A percentile compares a stretch with the other conserved stretches of the same genome.
Conservation (phyloP, 1,140 invertebrate species). For the Drosophila insularis region DNA sequence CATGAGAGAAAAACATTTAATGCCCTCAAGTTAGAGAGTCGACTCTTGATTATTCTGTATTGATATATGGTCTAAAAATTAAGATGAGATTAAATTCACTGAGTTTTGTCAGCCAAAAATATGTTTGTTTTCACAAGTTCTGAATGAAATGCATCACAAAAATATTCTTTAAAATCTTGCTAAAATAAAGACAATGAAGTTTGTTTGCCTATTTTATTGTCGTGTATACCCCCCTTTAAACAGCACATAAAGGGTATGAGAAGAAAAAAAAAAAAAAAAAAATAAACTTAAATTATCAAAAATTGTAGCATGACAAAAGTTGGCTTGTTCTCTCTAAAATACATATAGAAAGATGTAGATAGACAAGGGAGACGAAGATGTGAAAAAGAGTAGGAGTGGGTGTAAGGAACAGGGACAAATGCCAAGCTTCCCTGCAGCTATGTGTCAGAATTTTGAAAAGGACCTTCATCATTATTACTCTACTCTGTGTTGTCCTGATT, state of each 20-base stretch:
- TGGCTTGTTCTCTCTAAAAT: constrained; percentile 3
- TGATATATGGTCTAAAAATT: too few relatives aligned
- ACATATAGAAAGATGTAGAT: not conserved
- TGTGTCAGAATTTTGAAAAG: constrained; percentile 63
- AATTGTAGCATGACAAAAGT: constrained; percentile 59
- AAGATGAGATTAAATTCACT: too few relatives aligned
- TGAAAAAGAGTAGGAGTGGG: not conserved
- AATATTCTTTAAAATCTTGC: too few relatives aligned
- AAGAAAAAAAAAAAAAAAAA: constrained; percentile 32
- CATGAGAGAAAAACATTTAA: not conserved
- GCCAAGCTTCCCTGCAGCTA: constrained; percentile 44
- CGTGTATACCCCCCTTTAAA: not conserved
- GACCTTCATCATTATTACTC: constrained; percentile 64
- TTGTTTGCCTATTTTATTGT: too few relatives aligned
- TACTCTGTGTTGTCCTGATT: constrained; percentile 39
- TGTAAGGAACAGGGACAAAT: constrained; percentile 4
- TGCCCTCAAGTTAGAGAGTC: not conserved
- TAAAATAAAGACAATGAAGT: too few relatives aligned
- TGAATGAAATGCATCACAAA: too few relatives aligned
- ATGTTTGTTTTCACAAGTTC: too few relatives aligned
- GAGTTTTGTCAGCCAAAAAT: too few relatives aligned
- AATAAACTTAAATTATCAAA: constrained; percentile 63
- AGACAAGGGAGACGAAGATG: not conserved
- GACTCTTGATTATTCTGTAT: not conserved
- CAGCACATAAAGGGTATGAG: too few relatives aligned